Base-by-base conservation (phyloP, 2,888 invertebrate genomes). In the Dexiosoma caninum region DNA sequence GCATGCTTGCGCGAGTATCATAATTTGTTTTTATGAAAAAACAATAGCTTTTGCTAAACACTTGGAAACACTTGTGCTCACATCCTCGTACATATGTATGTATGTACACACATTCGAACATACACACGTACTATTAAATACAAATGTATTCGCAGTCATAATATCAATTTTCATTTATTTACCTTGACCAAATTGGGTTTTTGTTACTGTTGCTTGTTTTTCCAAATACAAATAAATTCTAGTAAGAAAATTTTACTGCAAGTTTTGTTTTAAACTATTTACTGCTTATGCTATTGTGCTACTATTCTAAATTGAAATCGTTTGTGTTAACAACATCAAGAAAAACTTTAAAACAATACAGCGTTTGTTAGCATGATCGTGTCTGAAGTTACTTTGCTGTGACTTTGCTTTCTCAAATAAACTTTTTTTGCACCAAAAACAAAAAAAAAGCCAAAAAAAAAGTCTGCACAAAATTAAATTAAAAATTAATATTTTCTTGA, bases 171-270 rank as follows among this genome's bases (percentile, higher is more conserved):
- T 86, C 84, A 71, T 81, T 86, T 83, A 86, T 84, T 87, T 85
- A 88, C 86, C 86, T 86, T 86, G 88, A 87, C 88, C 88, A 86
- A 84, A 85, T 84, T 86, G 81, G 83, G 64, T 59, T 67, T 80
- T 67, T 69, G 4, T 53, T 60, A 37, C 21, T 46, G 55, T 53
- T 66, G 60, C 57, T 57, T 5, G 16, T 62, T 77, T 64, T 77
- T 3, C 64, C 10, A 53, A 51, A 51, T 12, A 21, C 30, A 16
- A 46, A 35, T 12, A 44, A 71, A 66, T 49, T 62, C 67, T 67
- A 53, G 19, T 49, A 49, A 62, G 60, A 67, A 80, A 62, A 66
- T 59, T 62, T 67, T 51, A 62, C 9, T 53, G 21, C 46, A 55
- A 64, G 46, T 23, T 49, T 30, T n/a, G n/a, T 49, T 3, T 49